A percentile compares a stretch with the other conserved stretches of the same genome.
phyloP scores from a whole-genome alignment of 2,888 invertebrate species.

The Oegoconia quadripuncta region DNA sequence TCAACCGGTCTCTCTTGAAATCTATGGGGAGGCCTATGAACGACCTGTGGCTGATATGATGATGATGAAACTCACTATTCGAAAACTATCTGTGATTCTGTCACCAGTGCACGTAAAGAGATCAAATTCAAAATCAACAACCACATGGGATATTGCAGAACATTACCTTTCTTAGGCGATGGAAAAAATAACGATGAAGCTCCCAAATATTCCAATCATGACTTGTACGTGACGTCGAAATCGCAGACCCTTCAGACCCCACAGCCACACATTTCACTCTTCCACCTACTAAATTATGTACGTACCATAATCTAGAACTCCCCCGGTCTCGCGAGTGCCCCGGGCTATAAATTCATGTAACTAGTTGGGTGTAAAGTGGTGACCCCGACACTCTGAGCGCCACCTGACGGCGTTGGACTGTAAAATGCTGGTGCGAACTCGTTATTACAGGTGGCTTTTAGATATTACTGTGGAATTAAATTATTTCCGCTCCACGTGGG shows the following conservation, averaged over 20 bases:
- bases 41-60: too few species aligned
- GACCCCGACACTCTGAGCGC: constrained; percentile 8
- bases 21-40: too few species aligned
- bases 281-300: constrained; percentile 1
- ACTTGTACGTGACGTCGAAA: background rate
- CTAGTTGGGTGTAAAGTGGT: constrained; percentile 21
- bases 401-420: constrained; percentile 7
- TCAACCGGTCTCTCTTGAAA: too few species aligned
- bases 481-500: background rate
- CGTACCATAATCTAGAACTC: constrained; percentile 7
- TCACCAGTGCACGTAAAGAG: too few species aligned
- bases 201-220: too few species aligned
- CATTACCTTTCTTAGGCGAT: too few species aligned
- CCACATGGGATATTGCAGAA: too few species aligned
- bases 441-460: constrained; percentile 16
- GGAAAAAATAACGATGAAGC: too few species aligned
- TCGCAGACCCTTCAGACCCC: background rate
- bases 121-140: too few species aligned
- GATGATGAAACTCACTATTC: too few species aligned
- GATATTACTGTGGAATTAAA: constrained; percentile 10
- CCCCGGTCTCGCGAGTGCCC: constrained; percentile 13
- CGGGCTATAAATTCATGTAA: constrained; percentile 19
- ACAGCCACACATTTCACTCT: background rate
- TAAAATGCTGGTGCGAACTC: constrained; percentile 6
- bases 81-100: too few species aligned